Percentiles rank a stretch among this genome's conserved stretches.
phyloP scores from a whole-genome alignment of 2,888 invertebrate genomes.

The Dione vanillae region DNA sequence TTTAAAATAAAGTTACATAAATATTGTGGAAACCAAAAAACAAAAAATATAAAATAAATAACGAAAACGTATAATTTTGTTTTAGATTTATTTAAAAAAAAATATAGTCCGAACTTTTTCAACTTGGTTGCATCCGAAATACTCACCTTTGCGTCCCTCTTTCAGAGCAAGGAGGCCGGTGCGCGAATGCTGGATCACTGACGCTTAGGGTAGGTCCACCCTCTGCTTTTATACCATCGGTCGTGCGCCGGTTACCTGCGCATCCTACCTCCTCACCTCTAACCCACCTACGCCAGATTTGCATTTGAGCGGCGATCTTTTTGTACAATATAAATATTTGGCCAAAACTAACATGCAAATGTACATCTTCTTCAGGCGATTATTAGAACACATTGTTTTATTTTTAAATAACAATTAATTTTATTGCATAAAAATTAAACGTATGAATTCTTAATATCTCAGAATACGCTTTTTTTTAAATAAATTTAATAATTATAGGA shows the following conservation, averaged over 20 bases:
- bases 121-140: constrained; percentile 7
- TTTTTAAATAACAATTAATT: too few relatives aligned
- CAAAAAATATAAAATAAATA: background rate
- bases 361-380: background rate
- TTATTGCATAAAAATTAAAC: too few relatives aligned
- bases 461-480: too few relatives aligned
- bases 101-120: constrained; percentile 10
- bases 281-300: constrained; percentile 47
- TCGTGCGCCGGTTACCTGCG: constrained; percentile 60
- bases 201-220: constrained; percentile 36
- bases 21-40: background rate
- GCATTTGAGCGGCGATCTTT: constrained; percentile 44
- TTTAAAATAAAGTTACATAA: background rate
- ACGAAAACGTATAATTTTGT: background rate
- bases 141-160: constrained; percentile 23
- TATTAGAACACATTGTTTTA: too few relatives aligned
- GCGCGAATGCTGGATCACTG: constrained; percentile 29
- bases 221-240: constrained; percentile 50
- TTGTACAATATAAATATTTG: constrained; percentile 38
- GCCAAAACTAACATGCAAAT: constrained; percentile 7
- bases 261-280: constrained; percentile 51
- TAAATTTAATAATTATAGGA: too few relatives aligned
- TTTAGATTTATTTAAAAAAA: background rate
- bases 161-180: background rate
- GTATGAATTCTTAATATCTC: too few relatives aligned